Conservation (phyloP, 2,888 invertebrate species). For the Melipona beecheii region DNA sequence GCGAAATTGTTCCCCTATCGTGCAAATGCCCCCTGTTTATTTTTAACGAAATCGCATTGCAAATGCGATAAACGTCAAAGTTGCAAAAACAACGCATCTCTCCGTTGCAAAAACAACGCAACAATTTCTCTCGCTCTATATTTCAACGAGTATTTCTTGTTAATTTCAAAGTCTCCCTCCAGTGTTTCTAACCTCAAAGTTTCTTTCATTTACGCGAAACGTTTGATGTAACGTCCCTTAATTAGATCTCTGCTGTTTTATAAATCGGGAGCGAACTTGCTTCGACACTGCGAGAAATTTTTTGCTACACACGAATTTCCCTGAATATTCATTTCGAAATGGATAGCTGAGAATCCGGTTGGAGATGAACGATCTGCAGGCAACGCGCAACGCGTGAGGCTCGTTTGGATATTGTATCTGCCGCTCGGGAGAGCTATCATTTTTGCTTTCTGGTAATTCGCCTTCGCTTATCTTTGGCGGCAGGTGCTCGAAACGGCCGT, state of each 20-base stretch:
- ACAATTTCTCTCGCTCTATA: too few species aligned
- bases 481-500: slow-evolving; percentile 12
- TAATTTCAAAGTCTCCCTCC: too few species aligned
- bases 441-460: slow-evolving; percentile 6
- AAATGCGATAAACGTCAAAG: neutral
- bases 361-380: neutral
- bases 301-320: neutral
- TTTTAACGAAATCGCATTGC: neutral
- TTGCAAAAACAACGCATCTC: too few species aligned
- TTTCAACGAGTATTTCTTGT: too few species aligned
- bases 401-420: slow-evolving; percentile 7
- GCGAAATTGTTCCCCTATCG: neutral
- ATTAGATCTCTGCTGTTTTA: neutral
- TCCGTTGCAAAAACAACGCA: too few species aligned
- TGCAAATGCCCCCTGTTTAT: neutral
- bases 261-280: too few species aligned
- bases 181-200: too few species aligned
- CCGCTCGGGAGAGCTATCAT: slow-evolving; percentile 10
- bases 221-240: neutral
- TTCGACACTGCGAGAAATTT: neutral
- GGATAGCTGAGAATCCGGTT: neutral
- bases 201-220: neutral
- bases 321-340: neutral
- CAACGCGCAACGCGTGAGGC: neutral
- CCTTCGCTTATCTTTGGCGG: slow-evolving; percentile 1